These are phyloP conservation scores for Drosophila tropicalis DNA, from an alignment of 1,140 invertebrate species.

Conservation along the genomic window DNA sequence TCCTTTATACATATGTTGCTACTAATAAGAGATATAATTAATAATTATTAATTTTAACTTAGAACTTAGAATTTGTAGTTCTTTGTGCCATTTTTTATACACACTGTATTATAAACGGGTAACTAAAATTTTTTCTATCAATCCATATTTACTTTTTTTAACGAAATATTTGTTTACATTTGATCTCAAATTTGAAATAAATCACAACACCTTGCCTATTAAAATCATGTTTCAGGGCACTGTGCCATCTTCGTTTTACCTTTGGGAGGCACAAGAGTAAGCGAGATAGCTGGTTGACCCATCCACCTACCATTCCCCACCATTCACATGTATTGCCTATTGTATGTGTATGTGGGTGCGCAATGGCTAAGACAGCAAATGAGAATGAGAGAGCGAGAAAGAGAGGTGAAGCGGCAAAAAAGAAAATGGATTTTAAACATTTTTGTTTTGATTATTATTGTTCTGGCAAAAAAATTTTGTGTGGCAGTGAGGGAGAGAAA, in stretches of 20 bases:
- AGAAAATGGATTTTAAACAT: slow-evolving; percentile 82
- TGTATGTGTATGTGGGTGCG: slow-evolving; percentile 22
- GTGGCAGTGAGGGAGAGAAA: slow-evolving; percentile 33
- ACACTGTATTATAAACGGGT: no score
- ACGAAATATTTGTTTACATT: no score
- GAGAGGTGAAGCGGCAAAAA: slow-evolving; percentile 56
- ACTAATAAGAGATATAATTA: no score
- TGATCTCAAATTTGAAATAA: neutral
- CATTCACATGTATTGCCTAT: no score
- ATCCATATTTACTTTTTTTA: no score
- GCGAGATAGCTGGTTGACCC: slow-evolving; percentile 68
- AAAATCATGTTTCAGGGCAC: neutral
- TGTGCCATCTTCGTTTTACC: slow-evolving; percentile 45
- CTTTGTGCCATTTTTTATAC: no score
- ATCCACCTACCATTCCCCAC: slow-evolving; percentile 23
- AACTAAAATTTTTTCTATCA: no score
- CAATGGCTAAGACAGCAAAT: slow-evolving; percentile 63
- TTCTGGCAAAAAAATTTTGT: slow-evolving; percentile 42
- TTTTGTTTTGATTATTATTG: slow-evolving; percentile 82
- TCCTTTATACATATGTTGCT: no score
- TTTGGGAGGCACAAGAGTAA: slow-evolving; percentile 60
- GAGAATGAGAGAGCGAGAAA: slow-evolving; percentile 59
- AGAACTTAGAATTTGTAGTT: no score
- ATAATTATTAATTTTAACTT: no score
- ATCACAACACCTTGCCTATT: neutral